phyloP scores from a whole-genome alignment of 2,888 invertebrate species.

The Rhingia campestris region DNA sequence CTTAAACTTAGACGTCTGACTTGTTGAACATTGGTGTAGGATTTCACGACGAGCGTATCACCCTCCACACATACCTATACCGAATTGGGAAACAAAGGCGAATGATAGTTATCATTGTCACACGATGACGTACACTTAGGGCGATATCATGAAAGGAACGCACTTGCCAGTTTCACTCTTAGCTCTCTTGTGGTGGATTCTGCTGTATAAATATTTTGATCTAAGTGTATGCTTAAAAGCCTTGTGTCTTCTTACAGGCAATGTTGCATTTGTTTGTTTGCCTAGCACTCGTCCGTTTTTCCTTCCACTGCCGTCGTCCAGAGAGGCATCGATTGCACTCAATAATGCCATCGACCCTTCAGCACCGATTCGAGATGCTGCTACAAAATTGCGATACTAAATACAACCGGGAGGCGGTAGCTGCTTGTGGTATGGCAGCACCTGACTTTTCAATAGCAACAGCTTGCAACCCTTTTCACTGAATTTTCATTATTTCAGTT shows the following conservation, averaged over 20 bases:
- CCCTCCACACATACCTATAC: conserved; percentile 25
- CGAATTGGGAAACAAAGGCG: conserved; percentile 51
- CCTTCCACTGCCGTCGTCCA: conserved; percentile 17
- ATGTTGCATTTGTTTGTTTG: conserved; percentile 55
- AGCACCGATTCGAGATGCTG: conserved; percentile 23
- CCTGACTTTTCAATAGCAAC: conserved; percentile 51
- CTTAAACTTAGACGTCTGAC: conserved; percentile 34
- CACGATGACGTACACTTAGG: conserved; percentile 63
- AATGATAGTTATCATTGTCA: conserved; percentile 67
- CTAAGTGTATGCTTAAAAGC: conserved; percentile 34
- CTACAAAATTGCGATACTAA: conserved; percentile 28
- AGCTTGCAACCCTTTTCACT: conserved; percentile 41
- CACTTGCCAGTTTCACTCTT: conserved; percentile 51
- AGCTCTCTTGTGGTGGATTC: conserved; percentile 35
- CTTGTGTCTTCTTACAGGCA: conserved; percentile 20
- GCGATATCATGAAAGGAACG: conserved; percentile 56
- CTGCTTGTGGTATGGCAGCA: conserved; percentile 15
- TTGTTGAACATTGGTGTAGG: conserved; percentile 58
- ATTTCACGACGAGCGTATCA: conserved; percentile 27
- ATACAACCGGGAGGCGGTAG: not conserved
- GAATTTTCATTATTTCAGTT: conserved; percentile 12
- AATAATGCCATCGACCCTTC: conserved; percentile 58
- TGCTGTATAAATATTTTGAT: conserved; percentile 58
- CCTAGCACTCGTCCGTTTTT: conserved; percentile 24
- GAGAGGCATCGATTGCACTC: conserved; percentile 60